Base-by-base conservation (phyloP, 2,113 vertebrate genomes). In the Varanus salvator region DNA sequence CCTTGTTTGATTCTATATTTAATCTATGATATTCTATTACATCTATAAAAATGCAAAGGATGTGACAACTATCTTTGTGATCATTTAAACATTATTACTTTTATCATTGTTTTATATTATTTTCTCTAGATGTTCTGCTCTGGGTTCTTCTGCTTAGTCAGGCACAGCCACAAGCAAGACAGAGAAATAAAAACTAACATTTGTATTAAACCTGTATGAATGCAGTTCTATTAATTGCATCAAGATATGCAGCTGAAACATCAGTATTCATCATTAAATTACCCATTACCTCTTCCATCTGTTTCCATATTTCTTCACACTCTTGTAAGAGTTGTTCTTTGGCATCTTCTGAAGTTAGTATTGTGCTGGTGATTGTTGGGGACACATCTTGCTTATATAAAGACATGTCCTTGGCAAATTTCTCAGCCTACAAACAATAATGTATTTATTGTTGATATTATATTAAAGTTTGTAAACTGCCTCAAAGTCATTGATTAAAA, bases 221-320 rank as follows among this genome's bases (percentile, higher is more conserved):
- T 31, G 60, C 29, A 78, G 38, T 15, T 77, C 29, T 38, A 87
- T 8, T 87, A 48, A 87, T 44, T 38, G 48, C 34, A 64, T 77
- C 48, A 88, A n/a, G 6, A 52, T 38, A 69, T n/a, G 50, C 64
- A 50, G 25, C 23, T 21, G 23, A 4, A 50, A 14, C 11, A 50
- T 12, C 75, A 50, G 8, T 66, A 48, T 48, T 29, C 60, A 87
- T 6, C 17, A 52, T 9, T 54, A 14, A 66, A n/a, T 84, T 54
- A 27, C 14, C 23, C 34, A 57, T 89, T 96, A 98, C 97, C 95
- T 98, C 80, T 95, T 96, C 88, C 77, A 98, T 90, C 15, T 96
- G 72, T 68, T 92, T 89, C 97, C 96, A 97, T 27, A 97, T 54
- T 87, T 14, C 77, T 71, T 97, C 95, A 95, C 96, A 98, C 52